phyloP scores from a whole-genome alignment of 35 echinoderm and acorn worm genomes.

The Ptychodera flava region DNA sequence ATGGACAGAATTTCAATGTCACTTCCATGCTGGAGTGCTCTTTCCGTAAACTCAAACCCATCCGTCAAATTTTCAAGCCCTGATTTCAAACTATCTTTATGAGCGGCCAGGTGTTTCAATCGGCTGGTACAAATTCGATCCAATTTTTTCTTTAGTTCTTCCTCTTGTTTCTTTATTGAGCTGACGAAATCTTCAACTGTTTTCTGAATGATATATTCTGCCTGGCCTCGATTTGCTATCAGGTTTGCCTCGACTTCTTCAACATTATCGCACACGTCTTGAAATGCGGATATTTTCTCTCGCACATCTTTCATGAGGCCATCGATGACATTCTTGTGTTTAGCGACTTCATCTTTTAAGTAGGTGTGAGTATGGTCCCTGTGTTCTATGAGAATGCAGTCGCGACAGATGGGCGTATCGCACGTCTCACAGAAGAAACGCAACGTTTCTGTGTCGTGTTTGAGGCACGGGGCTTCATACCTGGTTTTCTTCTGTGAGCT shows the following conservation, averaged over 20 bases:
- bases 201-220: slow-evolving; percentile 94
- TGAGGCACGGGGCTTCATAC: slow-evolving; percentile 47
- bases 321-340: slow-evolving; percentile 90
- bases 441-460: slow-evolving; percentile 62
- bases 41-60: slow-evolving; percentile 98
- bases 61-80: slow-evolving; percentile 89
- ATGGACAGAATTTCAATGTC: slow-evolving; percentile 96
- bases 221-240: slow-evolving; percentile 92
- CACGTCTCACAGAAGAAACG: slow-evolving; percentile 97
- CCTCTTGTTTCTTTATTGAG: slow-evolving; percentile 62
- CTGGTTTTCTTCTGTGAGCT: slow-evolving; percentile 87
- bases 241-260: slow-evolving; percentile 93
- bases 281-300: slow-evolving; percentile 81
- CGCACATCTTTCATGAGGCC: slow-evolving; percentile 70
- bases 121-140: slow-evolving; percentile 66
- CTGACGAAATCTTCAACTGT: slow-evolving; percentile 72
- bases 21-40: slow-evolving; percentile 90
- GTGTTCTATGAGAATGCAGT: slow-evolving; percentile 96
- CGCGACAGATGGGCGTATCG: slow-evolving; percentile 75
- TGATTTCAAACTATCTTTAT: slow-evolving; percentile 67
- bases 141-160: slow-evolving; percentile 61
- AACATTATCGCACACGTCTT: slow-evolving; percentile 70
- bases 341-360: slow-evolving; percentile 85
- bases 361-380: slow-evolving; percentile 94
- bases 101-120: slow-evolving; percentile 79